Evolutionary conservation across 2,888 invertebrate genomes (phyloP).

Genomic region (Bimastos eiseni): DNA sequence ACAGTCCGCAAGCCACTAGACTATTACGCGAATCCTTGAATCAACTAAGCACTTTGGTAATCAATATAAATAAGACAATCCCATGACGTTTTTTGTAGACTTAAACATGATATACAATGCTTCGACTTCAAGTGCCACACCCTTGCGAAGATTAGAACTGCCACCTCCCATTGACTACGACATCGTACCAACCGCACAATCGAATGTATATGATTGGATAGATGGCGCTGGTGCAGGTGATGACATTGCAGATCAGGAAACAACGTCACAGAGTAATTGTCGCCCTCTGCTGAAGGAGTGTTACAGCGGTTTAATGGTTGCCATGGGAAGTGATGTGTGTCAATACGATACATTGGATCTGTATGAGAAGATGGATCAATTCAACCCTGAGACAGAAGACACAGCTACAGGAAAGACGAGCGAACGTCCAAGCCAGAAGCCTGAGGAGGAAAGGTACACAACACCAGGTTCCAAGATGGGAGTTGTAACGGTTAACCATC

Average conservation of each 20-base stretch:
- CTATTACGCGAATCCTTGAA: no score
- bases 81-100: background rate
- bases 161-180: background rate
- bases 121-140: background rate
- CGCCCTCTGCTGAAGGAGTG: background rate
- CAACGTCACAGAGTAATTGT: background rate
- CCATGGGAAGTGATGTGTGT: background rate
- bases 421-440: background rate
- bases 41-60: no score
- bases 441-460: background rate
- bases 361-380: background rate
- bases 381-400: background rate
- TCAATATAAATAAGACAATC: no score
- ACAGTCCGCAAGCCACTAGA: no score
- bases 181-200: background rate
- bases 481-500: background rate
- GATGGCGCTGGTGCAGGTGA: background rate
- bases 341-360: background rate
- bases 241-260: background rate
- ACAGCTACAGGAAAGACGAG: background rate
- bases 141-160: background rate
- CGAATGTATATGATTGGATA: background rate
- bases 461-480: background rate
- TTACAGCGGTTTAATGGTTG: background rate
- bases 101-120: background rate